These are phyloP conservation scores for Canis aureus DNA, from an alignment of 2,113 vertebrate genomes.

Conservation along the genomic window DNA sequence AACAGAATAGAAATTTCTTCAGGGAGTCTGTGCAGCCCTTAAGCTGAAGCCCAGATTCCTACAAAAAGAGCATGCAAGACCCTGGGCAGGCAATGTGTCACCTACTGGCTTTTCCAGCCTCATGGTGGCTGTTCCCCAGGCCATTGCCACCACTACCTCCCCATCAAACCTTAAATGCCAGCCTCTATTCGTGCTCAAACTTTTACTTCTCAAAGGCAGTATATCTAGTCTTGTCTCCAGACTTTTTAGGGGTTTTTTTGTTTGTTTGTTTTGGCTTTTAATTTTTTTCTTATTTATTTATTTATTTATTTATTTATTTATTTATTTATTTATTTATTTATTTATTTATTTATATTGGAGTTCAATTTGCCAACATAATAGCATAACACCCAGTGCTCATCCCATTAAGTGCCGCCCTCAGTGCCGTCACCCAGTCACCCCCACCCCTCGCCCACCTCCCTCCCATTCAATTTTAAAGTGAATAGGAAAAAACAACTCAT, in stretches of 20 bases:
- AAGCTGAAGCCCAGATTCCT: background rate
- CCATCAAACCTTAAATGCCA: background rate
- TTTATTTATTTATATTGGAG: too few relatives aligned
- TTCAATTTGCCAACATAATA: too few relatives aligned
- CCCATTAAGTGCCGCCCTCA: too few relatives aligned
- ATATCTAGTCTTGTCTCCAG: background rate
- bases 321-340: too few relatives aligned
- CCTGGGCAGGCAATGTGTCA: background rate
- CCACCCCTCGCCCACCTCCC: too few relatives aligned
- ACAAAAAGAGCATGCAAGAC: background rate
- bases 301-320: too few relatives aligned
- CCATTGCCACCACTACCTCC: too few relatives aligned
- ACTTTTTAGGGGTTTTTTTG: background rate
- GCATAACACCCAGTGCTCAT: too few relatives aligned
- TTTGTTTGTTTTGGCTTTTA: too few relatives aligned
- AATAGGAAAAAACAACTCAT: background rate
- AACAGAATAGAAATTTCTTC: background rate
- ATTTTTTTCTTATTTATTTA: too few relatives aligned
- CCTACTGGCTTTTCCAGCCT: too few relatives aligned
- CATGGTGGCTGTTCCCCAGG: fast-evolving
- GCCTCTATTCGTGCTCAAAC: background rate
- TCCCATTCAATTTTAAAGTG: background rate
- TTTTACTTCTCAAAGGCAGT: background rate
- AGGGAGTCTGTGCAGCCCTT: background rate
- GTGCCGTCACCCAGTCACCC: too few relatives aligned